Evolutionary conservation across 2,113 vertebrate species (phyloP).

Genomic region (pig (Sus scrofa)): DNA sequence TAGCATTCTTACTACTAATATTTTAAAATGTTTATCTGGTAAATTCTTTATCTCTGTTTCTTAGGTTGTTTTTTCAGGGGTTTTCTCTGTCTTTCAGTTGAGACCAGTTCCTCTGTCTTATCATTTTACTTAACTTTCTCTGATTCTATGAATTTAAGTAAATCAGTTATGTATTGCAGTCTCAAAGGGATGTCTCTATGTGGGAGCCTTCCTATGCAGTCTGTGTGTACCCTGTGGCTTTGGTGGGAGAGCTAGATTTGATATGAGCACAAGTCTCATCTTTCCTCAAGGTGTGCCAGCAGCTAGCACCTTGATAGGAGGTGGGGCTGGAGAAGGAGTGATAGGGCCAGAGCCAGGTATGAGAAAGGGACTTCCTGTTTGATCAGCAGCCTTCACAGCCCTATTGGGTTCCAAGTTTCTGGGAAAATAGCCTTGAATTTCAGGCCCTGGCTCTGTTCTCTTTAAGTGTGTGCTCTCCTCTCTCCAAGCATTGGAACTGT

Average conservation of each 20-base stretch:
- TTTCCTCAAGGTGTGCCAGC: neutral
- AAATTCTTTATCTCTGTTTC: neutral
- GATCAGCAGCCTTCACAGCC: neutral
- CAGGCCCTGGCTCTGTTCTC: neutral
- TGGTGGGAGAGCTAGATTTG: neutral
- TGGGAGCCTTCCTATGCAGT: neutral
- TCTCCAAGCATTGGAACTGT: neutral
- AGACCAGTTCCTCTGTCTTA: neutral
- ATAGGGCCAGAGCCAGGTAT: too few species aligned
- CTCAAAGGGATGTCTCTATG: neutral
- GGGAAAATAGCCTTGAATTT: neutral
- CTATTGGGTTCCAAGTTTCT: neutral
- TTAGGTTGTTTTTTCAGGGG: neutral
- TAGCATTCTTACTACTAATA: neutral
- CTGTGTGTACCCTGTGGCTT: too few species aligned
- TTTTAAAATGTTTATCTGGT: neutral
- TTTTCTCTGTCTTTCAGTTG: neutral
- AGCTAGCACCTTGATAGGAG: neutral
- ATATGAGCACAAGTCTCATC: neutral
- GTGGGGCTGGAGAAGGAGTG: neutral
- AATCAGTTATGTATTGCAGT: neutral
- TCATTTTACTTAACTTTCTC: neutral
- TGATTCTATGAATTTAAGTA: neutral
- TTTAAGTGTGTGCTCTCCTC: neutral
- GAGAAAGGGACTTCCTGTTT: neutral